phyloP scores from a whole-genome alignment of 2,113 vertebrate species.

The Rhynchopsitta pachyrhyncha region DNA sequence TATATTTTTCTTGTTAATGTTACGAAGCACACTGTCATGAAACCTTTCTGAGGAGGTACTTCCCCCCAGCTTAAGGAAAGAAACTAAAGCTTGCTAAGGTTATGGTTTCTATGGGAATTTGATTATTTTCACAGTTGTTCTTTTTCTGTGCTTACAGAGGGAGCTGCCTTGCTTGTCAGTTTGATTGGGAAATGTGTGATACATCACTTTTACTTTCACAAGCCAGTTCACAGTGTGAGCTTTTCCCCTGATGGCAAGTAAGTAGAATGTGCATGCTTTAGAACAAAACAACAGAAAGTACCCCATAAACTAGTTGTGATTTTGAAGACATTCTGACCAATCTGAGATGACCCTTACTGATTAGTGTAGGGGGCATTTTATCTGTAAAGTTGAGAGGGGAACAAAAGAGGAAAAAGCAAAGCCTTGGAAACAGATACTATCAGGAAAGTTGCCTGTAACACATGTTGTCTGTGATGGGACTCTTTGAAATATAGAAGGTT shows the following conservation, averaged over 20 bases:
- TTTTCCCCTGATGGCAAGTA: conserved; percentile 96
- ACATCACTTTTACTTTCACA: conserved; percentile 92
- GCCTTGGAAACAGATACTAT: not conserved
- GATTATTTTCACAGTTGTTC: not conserved
- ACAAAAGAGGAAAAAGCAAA: not conserved
- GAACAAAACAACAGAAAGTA: not conserved
- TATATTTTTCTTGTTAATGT: not conserved
- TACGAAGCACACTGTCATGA: not conserved
- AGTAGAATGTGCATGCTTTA: not conserved
- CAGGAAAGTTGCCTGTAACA: not conserved
- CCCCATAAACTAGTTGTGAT: not conserved
- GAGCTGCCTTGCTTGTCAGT: conserved; percentile 87
- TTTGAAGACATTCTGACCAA: not conserved
- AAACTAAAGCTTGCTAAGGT: not conserved
- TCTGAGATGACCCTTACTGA: not conserved
- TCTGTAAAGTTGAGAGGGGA: not conserved
- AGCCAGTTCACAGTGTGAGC: conserved; percentile 86
- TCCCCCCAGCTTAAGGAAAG: rapidly evolving
- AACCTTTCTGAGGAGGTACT: not conserved
- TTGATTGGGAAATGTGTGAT: conserved; percentile 85
- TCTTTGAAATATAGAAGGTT: not conserved
- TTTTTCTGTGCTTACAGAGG: conserved; percentile 77
- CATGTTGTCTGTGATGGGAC: not conserved
- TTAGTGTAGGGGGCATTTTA: not conserved
- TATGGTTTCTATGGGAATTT: not conserved